These are phyloP conservation scores for Benitochromis conjunctus DNA, from an alignment of 2,113 vertebrate genomes.

Conservation along the genomic window DNA sequence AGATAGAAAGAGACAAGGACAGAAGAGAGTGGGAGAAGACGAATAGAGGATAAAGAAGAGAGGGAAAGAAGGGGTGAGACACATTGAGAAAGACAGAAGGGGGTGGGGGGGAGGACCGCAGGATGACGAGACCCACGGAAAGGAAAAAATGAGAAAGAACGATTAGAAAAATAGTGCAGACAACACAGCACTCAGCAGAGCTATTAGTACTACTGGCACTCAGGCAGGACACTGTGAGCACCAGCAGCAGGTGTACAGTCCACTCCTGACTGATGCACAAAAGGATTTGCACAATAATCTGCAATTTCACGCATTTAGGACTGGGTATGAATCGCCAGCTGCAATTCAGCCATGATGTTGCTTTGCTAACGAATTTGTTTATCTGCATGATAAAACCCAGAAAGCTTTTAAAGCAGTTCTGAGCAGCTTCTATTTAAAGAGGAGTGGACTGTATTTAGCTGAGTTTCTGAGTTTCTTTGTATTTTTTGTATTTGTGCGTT, in stretches of 20 bases:
- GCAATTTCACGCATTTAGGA: constrained; percentile 33
- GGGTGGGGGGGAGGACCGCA: background rate
- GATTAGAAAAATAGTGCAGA: constrained; percentile 66
- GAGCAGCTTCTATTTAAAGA: constrained; percentile 3
- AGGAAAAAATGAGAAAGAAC: constrained; percentile 57
- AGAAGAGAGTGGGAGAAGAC: constrained; percentile 26
- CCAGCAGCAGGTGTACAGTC: constrained; percentile 32
- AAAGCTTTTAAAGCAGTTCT: constrained; percentile 40
- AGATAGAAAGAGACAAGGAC: constrained; percentile 71
- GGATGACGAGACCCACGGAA: constrained; percentile 45
- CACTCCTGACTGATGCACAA: constrained; percentile 39
- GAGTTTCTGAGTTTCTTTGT: constrained; percentile 1
- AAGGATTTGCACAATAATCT: constrained; percentile 36
- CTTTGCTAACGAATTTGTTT: constrained; percentile 32
- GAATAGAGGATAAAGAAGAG: constrained; percentile 23
- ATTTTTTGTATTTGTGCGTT: background rate
- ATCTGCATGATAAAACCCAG: constrained; percentile 24
- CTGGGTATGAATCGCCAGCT: constrained; percentile 21
- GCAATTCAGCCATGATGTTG: constrained; percentile 3
- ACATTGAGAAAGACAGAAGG: constrained; percentile 46
- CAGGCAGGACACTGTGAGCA: background rate
- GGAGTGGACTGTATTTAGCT: constrained; percentile 39
- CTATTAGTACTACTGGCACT: constrained; percentile 27
- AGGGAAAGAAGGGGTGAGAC: constrained; percentile 55
- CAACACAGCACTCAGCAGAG: constrained; percentile 28